Percentiles rank a stretch among this genome's conserved stretches.
Evolutionary conservation across 2,113 vertebrate genomes (phyloP).

Genomic region (Tor tambroides): DNA sequence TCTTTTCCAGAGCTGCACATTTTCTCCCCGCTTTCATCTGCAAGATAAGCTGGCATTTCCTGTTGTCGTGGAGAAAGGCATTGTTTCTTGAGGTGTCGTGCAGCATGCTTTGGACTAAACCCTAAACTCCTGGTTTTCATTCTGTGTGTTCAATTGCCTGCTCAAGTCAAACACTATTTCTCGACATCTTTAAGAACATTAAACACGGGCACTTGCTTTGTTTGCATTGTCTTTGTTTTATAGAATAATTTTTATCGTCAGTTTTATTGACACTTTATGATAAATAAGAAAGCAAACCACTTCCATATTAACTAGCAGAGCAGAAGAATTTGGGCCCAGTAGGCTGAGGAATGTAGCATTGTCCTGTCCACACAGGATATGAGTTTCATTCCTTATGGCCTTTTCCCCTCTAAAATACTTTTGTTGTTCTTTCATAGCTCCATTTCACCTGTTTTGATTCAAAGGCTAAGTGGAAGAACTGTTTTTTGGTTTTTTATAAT

Average conservation of each 20-base stretch:
- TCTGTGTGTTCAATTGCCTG: constrained; percentile 35
- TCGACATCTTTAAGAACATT: background rate
- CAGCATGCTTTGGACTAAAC: constrained; percentile 58
- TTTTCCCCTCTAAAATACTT: constrained; percentile 57
- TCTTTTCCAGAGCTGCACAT: constrained; percentile 29
- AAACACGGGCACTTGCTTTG: background rate
- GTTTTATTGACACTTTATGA: background rate
- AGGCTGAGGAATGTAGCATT: constrained; percentile 65
- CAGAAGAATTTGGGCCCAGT: constrained; percentile 57
- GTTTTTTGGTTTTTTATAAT: background rate
- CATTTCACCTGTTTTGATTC: background rate
- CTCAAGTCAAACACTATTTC: background rate
- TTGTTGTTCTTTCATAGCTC: constrained; percentile 40
- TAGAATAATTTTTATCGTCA: background rate
- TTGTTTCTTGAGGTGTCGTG: constrained; percentile 71
- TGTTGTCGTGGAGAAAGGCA: constrained; percentile 72
- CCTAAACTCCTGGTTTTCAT: background rate
- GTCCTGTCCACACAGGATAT: constrained; percentile 69
- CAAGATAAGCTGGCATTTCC: constrained; percentile 77
- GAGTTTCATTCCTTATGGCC: constrained; percentile 69
- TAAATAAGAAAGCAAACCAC: constrained; percentile 9
- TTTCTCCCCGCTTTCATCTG: constrained; percentile 42
- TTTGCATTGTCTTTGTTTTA: background rate
- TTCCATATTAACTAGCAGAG: constrained; percentile 66
- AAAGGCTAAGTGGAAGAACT: background rate